Evolutionary conservation across 2,113 vertebrate species (phyloP).

Genomic region (Amphiprion percula): DNA sequence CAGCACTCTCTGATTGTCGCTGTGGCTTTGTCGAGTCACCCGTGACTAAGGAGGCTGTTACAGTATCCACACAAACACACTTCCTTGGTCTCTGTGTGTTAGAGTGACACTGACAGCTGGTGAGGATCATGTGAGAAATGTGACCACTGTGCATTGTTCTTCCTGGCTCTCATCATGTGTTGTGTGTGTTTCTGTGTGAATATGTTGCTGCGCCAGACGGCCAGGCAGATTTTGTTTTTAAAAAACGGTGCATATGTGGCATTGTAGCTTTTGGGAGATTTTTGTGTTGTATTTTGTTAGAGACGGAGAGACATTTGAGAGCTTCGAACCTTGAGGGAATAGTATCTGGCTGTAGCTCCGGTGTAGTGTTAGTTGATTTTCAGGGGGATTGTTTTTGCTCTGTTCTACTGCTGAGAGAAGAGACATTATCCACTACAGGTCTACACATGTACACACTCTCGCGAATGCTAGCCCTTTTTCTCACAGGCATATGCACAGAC

Average conservation of each 20-base stretch:
- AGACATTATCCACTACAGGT: conserved; percentile 62
- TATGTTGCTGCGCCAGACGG: conserved; percentile 22
- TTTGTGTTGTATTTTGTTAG: conserved; percentile 5
- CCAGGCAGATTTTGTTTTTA: conserved; percentile 23
- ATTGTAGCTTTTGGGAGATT: conserved; percentile 21
- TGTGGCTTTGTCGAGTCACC: conserved; percentile 65
- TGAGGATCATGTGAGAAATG: conserved; percentile 76
- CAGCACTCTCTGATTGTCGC: conserved; percentile 56
- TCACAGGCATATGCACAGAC: conserved; percentile 51
- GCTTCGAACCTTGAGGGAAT: conserved; percentile 32
- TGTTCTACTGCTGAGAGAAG: conserved; percentile 62
- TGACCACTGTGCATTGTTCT: conserved; percentile 71
- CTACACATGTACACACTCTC: conserved; percentile 38
- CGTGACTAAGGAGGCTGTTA: conserved; percentile 70
- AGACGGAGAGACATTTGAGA: conserved; percentile 42
- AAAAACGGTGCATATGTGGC: conserved; percentile 24
- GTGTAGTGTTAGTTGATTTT: conserved; percentile 64
- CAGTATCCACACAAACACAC: conserved; percentile 52
- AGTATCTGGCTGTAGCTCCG: conserved; percentile 35
- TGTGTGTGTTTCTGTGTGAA: conserved; percentile 43
- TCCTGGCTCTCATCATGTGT: conserved; percentile 51
- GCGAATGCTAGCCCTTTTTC: conserved; percentile 47
- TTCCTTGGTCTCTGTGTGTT: conserved; percentile 42
- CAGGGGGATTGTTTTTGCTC: conserved; percentile 66
- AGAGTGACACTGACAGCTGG: conserved; percentile 75